phyloP scores from a whole-genome alignment of 2,797 vertebrate genomes.

The Sphenopsis melanotis region DNA sequence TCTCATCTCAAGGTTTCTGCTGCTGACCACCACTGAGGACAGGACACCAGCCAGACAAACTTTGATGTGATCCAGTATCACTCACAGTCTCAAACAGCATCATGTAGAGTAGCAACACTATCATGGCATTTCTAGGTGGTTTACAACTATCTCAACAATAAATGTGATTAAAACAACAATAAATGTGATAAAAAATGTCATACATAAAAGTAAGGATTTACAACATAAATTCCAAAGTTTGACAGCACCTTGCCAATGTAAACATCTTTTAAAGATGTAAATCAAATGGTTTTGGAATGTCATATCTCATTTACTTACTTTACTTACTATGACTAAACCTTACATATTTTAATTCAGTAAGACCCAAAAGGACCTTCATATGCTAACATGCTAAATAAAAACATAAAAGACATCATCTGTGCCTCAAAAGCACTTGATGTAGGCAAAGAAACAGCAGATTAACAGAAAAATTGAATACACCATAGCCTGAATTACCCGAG shows the following conservation, averaged over 20 bases:
- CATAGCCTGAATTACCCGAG: neutral
- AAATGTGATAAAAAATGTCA: neutral
- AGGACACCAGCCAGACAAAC: neutral
- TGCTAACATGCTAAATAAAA: neutral
- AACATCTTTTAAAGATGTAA: neutral
- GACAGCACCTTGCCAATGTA: neutral
- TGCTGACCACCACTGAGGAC: neutral
- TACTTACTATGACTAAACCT: neutral
- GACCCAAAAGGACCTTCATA: neutral
- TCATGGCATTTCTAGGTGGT: neutral
- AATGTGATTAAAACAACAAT: neutral
- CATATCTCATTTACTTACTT: neutral
- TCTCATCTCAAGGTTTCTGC: neutral
- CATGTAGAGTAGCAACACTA: neutral
- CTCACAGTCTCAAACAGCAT: neutral
- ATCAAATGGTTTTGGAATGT: neutral
- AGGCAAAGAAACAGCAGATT: neutral
- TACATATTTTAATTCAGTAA: neutral
- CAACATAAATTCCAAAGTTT: neutral
- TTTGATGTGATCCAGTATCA: neutral
- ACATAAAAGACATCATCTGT: neutral
- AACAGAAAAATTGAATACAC: neutral
- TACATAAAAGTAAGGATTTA: neutral
- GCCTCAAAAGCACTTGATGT: neutral
- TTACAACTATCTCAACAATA: neutral